These are phyloP conservation scores for Pterobdella sp. DNA, from an alignment of 2,888 invertebrate species.

Conservation along the genomic window DNA sequence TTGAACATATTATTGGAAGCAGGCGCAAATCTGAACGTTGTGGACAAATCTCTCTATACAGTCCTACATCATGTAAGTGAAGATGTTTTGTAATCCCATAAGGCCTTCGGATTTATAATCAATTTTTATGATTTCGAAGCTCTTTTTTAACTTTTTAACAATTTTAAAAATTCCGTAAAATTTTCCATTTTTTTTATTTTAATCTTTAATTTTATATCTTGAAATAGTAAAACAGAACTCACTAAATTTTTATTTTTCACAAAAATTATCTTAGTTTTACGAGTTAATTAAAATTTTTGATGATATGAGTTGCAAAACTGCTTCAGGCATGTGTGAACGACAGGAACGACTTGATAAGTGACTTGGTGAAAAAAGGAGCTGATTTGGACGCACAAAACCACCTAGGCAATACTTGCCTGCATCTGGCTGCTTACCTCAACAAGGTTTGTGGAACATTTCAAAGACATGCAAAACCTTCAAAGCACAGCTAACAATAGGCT, in stretches of 20 bases:
- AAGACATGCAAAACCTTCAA: not conserved
- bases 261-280: too few relatives aligned
- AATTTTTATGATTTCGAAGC: too few relatives aligned
- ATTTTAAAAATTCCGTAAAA: too few relatives aligned
- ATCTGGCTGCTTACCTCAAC: not conserved
- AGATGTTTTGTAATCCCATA: too few relatives aligned
- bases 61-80: not conserved
- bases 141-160: too few relatives aligned
- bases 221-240: too few relatives aligned
- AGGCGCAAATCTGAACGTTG: not conserved
- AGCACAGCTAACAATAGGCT: not conserved
- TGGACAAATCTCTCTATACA: not conserved
- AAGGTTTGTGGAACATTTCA: not conserved
- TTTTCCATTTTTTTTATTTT: too few relatives aligned
- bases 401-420: not conserved
- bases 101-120: too few relatives aligned
- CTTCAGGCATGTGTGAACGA: slow-evolving; percentile 11
- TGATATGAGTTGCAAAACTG: too few relatives aligned
- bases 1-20: not conserved
- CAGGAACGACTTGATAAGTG: not conserved
- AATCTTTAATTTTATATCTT: too few relatives aligned
- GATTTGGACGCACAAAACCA: not conserved
- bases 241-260: too few relatives aligned
- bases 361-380: not conserved
- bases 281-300: too few relatives aligned